Conservation (phyloP, 2,888 invertebrate genomes). For the Petrolisthes cinctipes region DNA sequence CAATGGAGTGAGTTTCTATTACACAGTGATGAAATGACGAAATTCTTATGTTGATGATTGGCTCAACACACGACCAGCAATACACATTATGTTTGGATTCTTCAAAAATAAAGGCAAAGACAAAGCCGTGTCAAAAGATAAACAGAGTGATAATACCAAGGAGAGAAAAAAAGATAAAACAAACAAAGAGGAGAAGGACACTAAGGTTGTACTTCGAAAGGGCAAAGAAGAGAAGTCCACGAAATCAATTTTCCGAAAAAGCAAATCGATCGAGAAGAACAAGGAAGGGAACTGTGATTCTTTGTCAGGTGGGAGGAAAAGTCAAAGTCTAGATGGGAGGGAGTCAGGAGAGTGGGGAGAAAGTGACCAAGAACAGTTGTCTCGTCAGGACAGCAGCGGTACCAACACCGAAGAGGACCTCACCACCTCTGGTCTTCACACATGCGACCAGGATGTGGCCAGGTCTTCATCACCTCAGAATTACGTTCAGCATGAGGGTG, state of each 20-base stretch:
- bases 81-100: constrained; percentile 51
- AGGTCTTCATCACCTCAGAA: too few species aligned
- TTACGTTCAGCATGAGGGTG: too few species aligned
- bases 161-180: constrained; percentile 48
- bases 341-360: constrained; percentile 43
- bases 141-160: constrained; percentile 26
- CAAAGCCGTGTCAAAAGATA: constrained; percentile 39
- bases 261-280: constrained; percentile 39
- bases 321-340: constrained; percentile 25
- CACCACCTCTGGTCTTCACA: too few species aligned
- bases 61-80: not conserved
- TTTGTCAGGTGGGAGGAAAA: constrained; percentile 21
- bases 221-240: constrained; percentile 41
- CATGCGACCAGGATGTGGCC: too few species aligned
- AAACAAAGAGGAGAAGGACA: constrained; percentile 44
- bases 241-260: constrained; percentile 45
- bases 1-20: not conserved
- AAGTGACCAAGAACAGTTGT: constrained; percentile 28
- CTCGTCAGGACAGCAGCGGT: constrained; percentile 12
- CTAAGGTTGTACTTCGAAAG: constrained; percentile 20
- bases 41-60: not conserved
- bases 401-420: constrained; percentile 10
- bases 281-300: constrained; percentile 28
- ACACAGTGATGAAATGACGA: not conserved
- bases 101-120: constrained; percentile 49